Evolutionary conservation across 2,888 invertebrate genomes (phyloP).

Genomic region (Abrostola triplasia): DNA sequence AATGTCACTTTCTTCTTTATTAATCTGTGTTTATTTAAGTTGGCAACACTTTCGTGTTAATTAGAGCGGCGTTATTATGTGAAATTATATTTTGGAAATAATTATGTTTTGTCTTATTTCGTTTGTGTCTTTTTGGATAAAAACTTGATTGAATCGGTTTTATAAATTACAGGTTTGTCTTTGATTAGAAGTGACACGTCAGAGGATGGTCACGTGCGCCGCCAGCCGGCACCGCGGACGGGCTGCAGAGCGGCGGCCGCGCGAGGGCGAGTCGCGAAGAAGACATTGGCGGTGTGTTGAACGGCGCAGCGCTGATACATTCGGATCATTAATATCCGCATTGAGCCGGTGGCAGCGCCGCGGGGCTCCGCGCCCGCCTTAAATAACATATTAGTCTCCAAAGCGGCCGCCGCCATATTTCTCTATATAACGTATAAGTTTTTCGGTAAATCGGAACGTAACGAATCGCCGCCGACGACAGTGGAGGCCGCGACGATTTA

Average conservation of each 20-base stretch:
- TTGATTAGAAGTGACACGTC: no score
- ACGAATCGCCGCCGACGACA: slow-evolving; percentile 84
- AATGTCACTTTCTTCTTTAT: slow-evolving; percentile 41
- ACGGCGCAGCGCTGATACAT: slow-evolving; percentile 71
- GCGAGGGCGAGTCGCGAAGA: slow-evolving; percentile 59
- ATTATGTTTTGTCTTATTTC: no score
- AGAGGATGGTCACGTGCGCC: no score
- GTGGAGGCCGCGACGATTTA: slow-evolving; percentile 77
- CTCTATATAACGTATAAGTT: slow-evolving; percentile 70
- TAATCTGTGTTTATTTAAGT: slow-evolving; percentile 37
- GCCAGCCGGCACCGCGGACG: background rate
- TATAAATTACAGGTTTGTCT: slow-evolving; percentile 19
- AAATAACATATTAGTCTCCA: slow-evolving; percentile 84
- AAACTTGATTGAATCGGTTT: slow-evolving; percentile 37
- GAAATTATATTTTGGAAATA: slow-evolving; percentile 9
- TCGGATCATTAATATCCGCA: slow-evolving; percentile 81
- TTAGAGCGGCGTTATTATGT: slow-evolving; percentile 28
- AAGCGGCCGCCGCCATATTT: slow-evolving; percentile 83
- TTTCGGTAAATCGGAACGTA: slow-evolving; percentile 82
- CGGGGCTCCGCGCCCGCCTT: slow-evolving; percentile 79
- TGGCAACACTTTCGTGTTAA: slow-evolving; percentile 31
- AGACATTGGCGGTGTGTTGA: slow-evolving; percentile 73
- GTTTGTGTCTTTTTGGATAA: slow-evolving; percentile 37
- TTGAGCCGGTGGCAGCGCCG: slow-evolving; percentile 81
- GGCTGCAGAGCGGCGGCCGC: background rate